Evolutionary conservation across 1,140 invertebrate species (phyloP).

Genomic region (Sitophilus oryzae): DNA sequence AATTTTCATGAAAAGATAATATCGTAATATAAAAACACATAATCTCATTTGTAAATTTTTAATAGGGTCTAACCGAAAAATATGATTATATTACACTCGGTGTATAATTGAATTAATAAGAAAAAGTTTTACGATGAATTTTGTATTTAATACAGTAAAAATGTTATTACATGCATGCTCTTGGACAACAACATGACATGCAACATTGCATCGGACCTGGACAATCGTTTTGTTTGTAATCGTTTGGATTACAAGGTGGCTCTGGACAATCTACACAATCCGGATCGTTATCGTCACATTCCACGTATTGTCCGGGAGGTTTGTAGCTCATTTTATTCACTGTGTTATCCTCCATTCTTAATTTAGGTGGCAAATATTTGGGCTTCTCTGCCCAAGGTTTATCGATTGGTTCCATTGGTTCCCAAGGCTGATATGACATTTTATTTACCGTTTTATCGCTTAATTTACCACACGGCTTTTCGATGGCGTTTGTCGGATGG

Average conservation of each 20-base stretch:
- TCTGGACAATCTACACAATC: conserved; percentile 40
- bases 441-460: conserved; percentile 55
- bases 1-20: no score
- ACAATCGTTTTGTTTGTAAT: conserved; percentile 3
- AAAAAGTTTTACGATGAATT: neutral
- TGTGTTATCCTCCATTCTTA: conserved; percentile 45
- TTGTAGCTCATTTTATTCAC: conserved; percentile 47
- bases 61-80: no score
- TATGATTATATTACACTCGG: no score
- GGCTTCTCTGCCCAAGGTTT: conserved; percentile 45
- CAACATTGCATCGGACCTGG: conserved; percentile 22
- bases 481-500: conserved; percentile 45
- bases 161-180: conserved; percentile 34
- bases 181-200: conserved; percentile 39
- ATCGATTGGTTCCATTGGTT: conserved; percentile 39
- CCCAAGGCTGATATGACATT: conserved; percentile 50
- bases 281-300: conserved; percentile 42
- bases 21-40: no score
- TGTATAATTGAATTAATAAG: no score
- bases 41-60: no score
- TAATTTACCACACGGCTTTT: conserved; percentile 50
- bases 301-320: conserved; percentile 45
- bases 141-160: neutral
- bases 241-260: conserved; percentile 24
- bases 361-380: conserved; percentile 41